Evolutionary conservation across 2,888 invertebrate species (phyloP).

Genomic region (Hecatera dysodea): DNA sequence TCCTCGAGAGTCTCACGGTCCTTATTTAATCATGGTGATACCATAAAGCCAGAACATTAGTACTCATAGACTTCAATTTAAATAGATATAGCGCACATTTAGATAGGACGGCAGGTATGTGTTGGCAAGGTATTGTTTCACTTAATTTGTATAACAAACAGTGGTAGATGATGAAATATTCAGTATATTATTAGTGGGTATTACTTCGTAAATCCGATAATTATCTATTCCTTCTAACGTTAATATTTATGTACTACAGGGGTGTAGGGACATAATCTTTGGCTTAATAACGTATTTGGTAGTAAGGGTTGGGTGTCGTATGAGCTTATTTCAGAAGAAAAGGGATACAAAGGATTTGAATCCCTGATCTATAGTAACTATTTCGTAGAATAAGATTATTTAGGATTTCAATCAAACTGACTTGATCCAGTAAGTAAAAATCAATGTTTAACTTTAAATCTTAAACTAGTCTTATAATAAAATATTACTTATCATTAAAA

Average conservation of each 20-base stretch:
- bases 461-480: too few species aligned
- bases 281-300: conserved; percentile 1
- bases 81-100: not conserved
- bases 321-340: not conserved
- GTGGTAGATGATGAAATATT: conserved; percentile 31
- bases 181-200: conserved; percentile 15
- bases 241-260: conserved; percentile 9
- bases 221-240: conserved; percentile 5
- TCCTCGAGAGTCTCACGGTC: not conserved
- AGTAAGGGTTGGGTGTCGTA: not conserved
- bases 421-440: too few species aligned
- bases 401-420: too few species aligned
- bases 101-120: not conserved
- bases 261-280: conserved; percentile 4
- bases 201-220: conserved; percentile 15
- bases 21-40: conserved; percentile 1
- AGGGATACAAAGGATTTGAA: not conserved
- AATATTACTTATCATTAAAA: too few species aligned
- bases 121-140: conserved; percentile 7
- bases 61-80: not conserved
- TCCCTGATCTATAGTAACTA: too few species aligned
- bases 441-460: too few species aligned
- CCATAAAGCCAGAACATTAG: not conserved
- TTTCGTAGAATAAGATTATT: too few species aligned
- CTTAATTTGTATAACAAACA: conserved; percentile 2